These are phyloP conservation scores for Drosophila pandora DNA, from an alignment of 1,140 invertebrate species.

Conservation along the genomic window DNA sequence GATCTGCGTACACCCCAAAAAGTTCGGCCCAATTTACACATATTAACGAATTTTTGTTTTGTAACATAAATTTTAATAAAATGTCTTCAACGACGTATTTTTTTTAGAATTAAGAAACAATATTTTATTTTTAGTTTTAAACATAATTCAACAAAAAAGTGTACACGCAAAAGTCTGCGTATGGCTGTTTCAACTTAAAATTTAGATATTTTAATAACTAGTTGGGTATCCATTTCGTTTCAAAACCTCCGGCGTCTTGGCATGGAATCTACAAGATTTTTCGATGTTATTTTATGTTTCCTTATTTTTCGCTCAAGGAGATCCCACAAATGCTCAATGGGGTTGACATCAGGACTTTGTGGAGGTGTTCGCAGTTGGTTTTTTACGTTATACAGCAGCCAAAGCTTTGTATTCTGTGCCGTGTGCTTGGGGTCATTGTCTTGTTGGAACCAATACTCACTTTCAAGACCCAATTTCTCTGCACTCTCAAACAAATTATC, in stretches of 20 bases:
- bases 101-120: no score
- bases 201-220: not conserved
- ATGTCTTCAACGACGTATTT: no score
- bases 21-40: no score
- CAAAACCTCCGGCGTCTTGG: slow-evolving; percentile 27
- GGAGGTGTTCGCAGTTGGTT: slow-evolving; percentile 60
- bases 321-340: slow-evolving; percentile 74
- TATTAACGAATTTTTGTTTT: no score
- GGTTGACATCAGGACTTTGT: slow-evolving; percentile 74
- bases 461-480: not conserved
- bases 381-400: slow-evolving; percentile 16
- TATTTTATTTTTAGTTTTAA: no score
- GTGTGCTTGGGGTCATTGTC: slow-evolving; percentile 2
- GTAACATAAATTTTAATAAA: no score
- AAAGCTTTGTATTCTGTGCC: slow-evolving; percentile 13
- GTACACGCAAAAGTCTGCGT: slow-evolving; percentile 1
- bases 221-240: slow-evolving; percentile 1
- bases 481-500: slow-evolving; percentile 25
- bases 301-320: slow-evolving; percentile 45
- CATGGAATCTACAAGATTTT: not conserved
- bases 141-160: no score
- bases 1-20: no score
- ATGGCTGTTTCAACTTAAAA: not conserved
- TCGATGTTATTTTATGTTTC: slow-evolving; percentile 15
- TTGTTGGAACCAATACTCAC: not conserved